These are phyloP conservation scores for Volucella zonaria DNA, from an alignment of 2,888 invertebrate genomes.

Conservation along the genomic window DNA sequence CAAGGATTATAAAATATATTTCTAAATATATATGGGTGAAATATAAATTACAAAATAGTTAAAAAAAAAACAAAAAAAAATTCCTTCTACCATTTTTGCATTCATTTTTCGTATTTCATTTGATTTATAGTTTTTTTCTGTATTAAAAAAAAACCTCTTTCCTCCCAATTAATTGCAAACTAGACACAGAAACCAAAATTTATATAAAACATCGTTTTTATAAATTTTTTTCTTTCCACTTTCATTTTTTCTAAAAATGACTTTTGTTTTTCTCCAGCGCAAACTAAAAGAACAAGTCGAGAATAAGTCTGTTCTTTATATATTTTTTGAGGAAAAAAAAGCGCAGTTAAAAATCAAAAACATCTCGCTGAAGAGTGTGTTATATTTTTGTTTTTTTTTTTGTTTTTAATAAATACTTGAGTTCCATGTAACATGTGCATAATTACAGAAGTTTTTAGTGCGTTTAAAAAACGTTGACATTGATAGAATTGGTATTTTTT, in stretches of 20 bases:
- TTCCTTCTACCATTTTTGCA: constrained; percentile 41
- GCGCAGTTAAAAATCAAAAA: constrained; percentile 22
- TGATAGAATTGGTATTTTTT: constrained; percentile 40
- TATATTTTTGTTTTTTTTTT: constrained; percentile 3
- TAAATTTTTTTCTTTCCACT: background rate
- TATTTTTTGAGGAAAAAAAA: background rate
- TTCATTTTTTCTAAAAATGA: constrained; percentile 15
- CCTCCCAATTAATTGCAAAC: constrained; percentile 13
- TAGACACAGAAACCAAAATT: constrained; percentile 4
- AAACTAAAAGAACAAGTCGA: background rate
- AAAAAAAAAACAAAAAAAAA: constrained; percentile 41
- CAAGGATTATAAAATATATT: constrained; percentile 71
- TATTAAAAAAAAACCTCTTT: constrained; percentile 17
- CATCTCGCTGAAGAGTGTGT: background rate
- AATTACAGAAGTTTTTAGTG: constrained; percentile 48
- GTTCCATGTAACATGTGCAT: constrained; percentile 66
- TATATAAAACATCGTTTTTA: background rate
- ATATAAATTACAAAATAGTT: constrained; percentile 50
- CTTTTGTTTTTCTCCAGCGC: constrained; percentile 12
- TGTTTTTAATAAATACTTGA: constrained; percentile 19
- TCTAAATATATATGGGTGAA: constrained; percentile 59
- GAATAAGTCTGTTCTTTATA: background rate
- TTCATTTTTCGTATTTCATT: constrained; percentile 24
- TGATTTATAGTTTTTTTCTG: constrained; percentile 9
- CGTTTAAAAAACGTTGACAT: constrained; percentile 42